Evolutionary conservation across 92 coral and sea anemone genomes (phyloP), one percentile per base, ranked within the genome.

Genomic region (Palythoa grandiflora): DNA sequence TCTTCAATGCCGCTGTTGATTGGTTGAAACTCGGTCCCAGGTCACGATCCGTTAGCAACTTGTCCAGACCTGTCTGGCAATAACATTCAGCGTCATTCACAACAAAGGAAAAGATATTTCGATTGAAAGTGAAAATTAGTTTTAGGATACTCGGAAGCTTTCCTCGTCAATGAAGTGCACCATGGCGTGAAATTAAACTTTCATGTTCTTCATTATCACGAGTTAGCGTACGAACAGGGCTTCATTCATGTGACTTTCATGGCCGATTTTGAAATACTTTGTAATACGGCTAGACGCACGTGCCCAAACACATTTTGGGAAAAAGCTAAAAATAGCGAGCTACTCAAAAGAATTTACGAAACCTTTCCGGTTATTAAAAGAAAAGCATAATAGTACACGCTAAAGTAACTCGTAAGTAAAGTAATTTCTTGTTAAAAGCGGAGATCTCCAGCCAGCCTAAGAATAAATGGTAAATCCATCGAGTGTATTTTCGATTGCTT

Each of bases 1-100:
- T 17, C 51, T 20, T 19, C 44, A 37, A 17, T 9, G 70, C n/a
- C 1, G 71, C 59, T 77, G 5, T 40, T 78, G 84, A 60, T 79
- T 60, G 72, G 84, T 21, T n/a, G 1, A 65, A 5, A 37, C 19
- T 79, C 84, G 73, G 36, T 2, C 20, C 75, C 75, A 80, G 68
- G 38, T 61, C 44, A 71, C 20, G 63, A 9, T 59, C 73, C 17
- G 47, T 68, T 0, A 35, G 47, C 66, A 38, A 77, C 20, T n/a
- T 63, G 85, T 80, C 74, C 59, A 39, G 85, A 80, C 85, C 38
- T 66, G 86, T 81, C 59, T 75, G 16, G 9, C 2, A 4, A 70
- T 9, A 68, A 20, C 38, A 20, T 20, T 20, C 3, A 17, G 9
- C 37, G 1, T 65, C 36, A 55, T 15, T 15, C 17, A 15, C 3